phyloP scores from a whole-genome alignment of 1,140 invertebrate genomes.

The Reticulitermes speratus region DNA sequence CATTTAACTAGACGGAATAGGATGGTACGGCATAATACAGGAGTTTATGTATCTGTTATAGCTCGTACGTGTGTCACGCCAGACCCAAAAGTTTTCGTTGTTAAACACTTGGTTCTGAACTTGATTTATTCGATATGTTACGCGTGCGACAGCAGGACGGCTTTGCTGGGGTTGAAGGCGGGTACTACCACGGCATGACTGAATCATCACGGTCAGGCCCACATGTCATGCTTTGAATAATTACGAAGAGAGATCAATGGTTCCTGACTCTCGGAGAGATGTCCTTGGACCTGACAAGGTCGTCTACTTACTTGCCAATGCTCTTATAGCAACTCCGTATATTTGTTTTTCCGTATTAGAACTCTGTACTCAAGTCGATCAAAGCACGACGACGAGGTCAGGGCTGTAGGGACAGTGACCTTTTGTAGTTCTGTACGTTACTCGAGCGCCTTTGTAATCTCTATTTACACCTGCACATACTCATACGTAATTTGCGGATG shows the following conservation, averaged over 20 bases:
- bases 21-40: too few relatives aligned
- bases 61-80: too few relatives aligned
- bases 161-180: background rate
- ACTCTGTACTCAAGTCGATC: background rate
- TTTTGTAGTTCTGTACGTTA: background rate
- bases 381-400: background rate
- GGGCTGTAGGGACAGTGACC: background rate
- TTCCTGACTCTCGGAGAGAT: background rate
- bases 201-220: background rate
- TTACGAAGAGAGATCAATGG: slow-evolving; percentile 4
- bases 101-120: too few relatives aligned
- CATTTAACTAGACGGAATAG: too few relatives aligned
- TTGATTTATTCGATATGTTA: background rate
- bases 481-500: background rate
- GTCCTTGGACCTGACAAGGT: background rate
- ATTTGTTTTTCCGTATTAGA: background rate
- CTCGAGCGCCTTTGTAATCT: background rate
- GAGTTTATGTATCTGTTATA: too few relatives aligned
- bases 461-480: background rate
- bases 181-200: background rate
- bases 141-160: background rate
- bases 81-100: too few relatives aligned
- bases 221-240: background rate
- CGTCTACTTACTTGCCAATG: background rate
- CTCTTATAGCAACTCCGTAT: background rate